phyloP scores from a whole-genome alignment of 2,888 invertebrate genomes.

The Embidobia sp. region DNA sequence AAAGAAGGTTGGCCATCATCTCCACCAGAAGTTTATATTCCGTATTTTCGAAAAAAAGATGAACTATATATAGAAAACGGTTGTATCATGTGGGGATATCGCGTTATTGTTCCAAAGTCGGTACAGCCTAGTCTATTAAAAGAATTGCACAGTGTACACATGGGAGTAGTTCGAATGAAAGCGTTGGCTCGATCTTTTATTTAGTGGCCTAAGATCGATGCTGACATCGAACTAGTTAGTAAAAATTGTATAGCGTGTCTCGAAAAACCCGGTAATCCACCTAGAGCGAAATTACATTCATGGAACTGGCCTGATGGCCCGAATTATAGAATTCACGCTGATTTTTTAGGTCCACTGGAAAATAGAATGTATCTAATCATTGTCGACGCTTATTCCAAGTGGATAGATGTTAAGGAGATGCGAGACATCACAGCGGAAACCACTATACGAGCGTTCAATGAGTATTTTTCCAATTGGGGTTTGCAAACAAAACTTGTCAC shows the following conservation, averaged over 20 bases:
- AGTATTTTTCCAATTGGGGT: slow-evolving; percentile 61
- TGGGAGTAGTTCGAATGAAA: slow-evolving; percentile 70
- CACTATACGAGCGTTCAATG: slow-evolving; percentile 31
- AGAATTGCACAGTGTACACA: slow-evolving; percentile 62
- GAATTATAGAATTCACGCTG: slow-evolving; percentile 53
- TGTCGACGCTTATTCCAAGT: slow-evolving; percentile 63
- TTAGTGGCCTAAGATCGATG: slow-evolving; percentile 58
- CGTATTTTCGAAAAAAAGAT: not conserved
- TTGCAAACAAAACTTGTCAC: slow-evolving; percentile 65
- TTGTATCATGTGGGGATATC: slow-evolving; percentile 1
- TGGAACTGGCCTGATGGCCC: slow-evolving; percentile 63
- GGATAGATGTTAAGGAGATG: slow-evolving; percentile 63
- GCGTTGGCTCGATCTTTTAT: slow-evolving; percentile 68
- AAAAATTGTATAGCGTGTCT: slow-evolving; percentile 55
- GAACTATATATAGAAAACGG: not conserved
- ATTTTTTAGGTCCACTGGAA: slow-evolving; percentile 57
- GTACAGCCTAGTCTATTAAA: not conserved
- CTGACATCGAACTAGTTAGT: slow-evolving; percentile 67
- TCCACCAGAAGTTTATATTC: not conserved
- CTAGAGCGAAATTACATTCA: slow-evolving; percentile 40
- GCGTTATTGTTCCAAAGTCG: slow-evolving; percentile 21
- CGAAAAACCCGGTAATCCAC: slow-evolving; percentile 44
- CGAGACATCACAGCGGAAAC: not conserved
- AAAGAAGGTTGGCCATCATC: slow-evolving; percentile 3
- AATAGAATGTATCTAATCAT: slow-evolving; percentile 64